A percentile compares a stretch with the other conserved stretches of the same genome.
These are phyloP conservation scores for Chymomyza costata DNA, from an alignment of 1,140 invertebrate genomes.

Conservation along the genomic window DNA sequence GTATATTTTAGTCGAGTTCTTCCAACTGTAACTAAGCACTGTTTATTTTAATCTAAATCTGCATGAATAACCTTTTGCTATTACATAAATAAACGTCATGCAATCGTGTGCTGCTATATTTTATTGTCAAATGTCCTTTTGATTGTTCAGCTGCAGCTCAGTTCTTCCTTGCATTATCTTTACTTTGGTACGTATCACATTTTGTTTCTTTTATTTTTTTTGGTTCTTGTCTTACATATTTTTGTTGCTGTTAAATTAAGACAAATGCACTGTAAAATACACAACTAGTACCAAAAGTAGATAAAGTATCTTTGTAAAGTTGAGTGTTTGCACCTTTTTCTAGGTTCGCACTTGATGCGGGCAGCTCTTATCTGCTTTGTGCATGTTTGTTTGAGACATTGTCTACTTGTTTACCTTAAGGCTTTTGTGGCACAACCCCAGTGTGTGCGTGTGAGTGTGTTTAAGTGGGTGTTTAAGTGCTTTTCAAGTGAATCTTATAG, in stretches of 20 bases:
- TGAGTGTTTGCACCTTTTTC: slow-evolving; percentile 18
- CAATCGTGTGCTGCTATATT: too few relatives aligned
- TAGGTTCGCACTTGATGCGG: slow-evolving; percentile 29
- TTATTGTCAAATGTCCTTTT: too few relatives aligned
- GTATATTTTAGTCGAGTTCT: too few relatives aligned
- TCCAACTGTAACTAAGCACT: too few relatives aligned
- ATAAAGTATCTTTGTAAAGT: slow-evolving; percentile 17
- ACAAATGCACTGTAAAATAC: slow-evolving; percentile 48
- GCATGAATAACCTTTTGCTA: too few relatives aligned
- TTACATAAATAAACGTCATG: too few relatives aligned
- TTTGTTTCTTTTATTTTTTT: slow-evolving; percentile 27
- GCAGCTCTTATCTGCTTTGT: slow-evolving; percentile 35
- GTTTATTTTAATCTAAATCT: too few relatives aligned
- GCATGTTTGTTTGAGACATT: not conserved
- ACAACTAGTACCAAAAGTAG: not conserved
- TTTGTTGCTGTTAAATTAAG: slow-evolving; percentile 67
- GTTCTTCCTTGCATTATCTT: too few relatives aligned
- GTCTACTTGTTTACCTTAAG: slow-evolving; percentile 45
- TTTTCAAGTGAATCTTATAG: slow-evolving; percentile 24
- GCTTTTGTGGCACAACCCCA: slow-evolving; percentile 26
- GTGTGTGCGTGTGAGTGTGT: not conserved
- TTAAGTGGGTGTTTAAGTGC: slow-evolving; percentile 15
- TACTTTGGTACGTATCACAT: too few relatives aligned
- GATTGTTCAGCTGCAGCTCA: too few relatives aligned
- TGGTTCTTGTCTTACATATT: slow-evolving; percentile 53